Percentiles rank a stretch among this genome's conserved stretches.
Evolutionary conservation across 1,140 invertebrate species (phyloP).

Genomic region (Drosophila miranda): DNA sequence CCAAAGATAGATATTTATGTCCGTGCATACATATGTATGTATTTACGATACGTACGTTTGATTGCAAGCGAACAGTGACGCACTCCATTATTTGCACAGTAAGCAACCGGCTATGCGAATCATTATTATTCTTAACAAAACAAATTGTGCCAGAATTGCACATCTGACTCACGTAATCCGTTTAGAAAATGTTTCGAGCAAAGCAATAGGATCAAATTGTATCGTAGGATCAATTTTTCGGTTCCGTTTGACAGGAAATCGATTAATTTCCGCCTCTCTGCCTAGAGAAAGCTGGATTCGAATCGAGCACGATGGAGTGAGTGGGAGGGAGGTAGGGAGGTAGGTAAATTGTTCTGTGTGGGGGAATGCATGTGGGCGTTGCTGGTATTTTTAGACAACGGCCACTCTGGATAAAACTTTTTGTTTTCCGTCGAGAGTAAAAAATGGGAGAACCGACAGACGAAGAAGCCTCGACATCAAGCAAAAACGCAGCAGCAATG

Average conservation of each 20-base stretch:
- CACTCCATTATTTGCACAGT: slow-evolving; percentile 37
- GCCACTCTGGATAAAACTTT: slow-evolving; percentile 42
- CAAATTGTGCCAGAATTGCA: slow-evolving; percentile 6
- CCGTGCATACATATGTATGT: slow-evolving; percentile 23
- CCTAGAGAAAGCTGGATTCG: slow-evolving; percentile 28
- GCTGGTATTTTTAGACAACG: slow-evolving; percentile 40
- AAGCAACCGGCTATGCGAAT: slow-evolving; percentile 26
- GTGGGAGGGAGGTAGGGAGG: background rate
- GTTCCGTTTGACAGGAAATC: slow-evolving; percentile 24
- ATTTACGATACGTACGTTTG: background rate
- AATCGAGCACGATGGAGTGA: slow-evolving; percentile 8
- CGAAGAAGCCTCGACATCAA: slow-evolving; percentile 21
- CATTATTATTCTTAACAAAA: slow-evolving; percentile 19
- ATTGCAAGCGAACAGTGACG: slow-evolving; percentile 28
- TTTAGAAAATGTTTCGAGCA: slow-evolving; percentile 9
- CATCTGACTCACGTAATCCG: slow-evolving; percentile 25
- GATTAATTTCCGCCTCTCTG: slow-evolving; percentile 42
- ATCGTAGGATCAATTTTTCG: slow-evolving; percentile 39
- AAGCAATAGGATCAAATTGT: slow-evolving; percentile 30
- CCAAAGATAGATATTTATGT: slow-evolving; percentile 47
- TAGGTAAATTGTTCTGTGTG: slow-evolving; percentile 3
- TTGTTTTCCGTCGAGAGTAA: slow-evolving; percentile 20
- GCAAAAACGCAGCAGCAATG: slow-evolving; percentile 22
- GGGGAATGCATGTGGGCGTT: slow-evolving; percentile 42
- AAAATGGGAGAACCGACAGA: too few relatives aligned